Conservation (phyloP, 2,888 invertebrate genomes). For the Heliconius cydno region DNA sequence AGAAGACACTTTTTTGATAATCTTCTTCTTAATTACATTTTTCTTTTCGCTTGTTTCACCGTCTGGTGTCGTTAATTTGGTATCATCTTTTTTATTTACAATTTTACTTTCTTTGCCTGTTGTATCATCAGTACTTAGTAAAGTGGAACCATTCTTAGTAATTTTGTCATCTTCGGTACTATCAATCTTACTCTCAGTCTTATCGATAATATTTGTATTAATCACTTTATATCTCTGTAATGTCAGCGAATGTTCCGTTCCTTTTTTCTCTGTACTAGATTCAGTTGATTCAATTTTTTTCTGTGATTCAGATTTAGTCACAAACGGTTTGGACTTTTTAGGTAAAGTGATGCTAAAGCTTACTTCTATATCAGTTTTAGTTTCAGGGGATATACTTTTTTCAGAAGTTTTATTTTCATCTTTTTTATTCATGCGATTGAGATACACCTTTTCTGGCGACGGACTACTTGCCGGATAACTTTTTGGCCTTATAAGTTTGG, state of each 20-base stretch:
- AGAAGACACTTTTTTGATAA: constrained; percentile 75
- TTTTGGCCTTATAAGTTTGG: constrained; percentile 82
- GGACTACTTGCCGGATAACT: constrained; percentile 83
- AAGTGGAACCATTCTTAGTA: constrained; percentile 59
- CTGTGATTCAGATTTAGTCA: constrained; percentile 55
- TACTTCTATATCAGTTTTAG: constrained; percentile 73
- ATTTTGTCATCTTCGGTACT: constrained; percentile 57
- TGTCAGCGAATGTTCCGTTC: constrained; percentile 55
- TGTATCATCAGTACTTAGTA: constrained; percentile 52
- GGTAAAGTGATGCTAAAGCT: constrained; percentile 78
- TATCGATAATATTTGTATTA: constrained; percentile 53
- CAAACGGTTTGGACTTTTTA: constrained; percentile 59
- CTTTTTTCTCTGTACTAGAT: constrained; percentile 49
- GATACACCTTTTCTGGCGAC: constrained; percentile 72
- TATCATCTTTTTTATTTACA: constrained; percentile 60
- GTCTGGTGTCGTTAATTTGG: constrained; percentile 58
- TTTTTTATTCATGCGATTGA: constrained; percentile 60
- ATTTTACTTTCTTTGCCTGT: constrained; percentile 56
- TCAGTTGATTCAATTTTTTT: constrained; percentile 53
- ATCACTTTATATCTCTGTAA: constrained; percentile 72
- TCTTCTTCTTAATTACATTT: constrained; percentile 75
- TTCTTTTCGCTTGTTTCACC: constrained; percentile 68
- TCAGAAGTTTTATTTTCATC: constrained; percentile 60
- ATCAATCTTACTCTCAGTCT: constrained; percentile 51
- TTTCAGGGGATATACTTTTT: constrained; percentile 55